Base-by-base conservation (phyloP, 2,888 invertebrate genomes). In the Choreutis nemorana region DNA sequence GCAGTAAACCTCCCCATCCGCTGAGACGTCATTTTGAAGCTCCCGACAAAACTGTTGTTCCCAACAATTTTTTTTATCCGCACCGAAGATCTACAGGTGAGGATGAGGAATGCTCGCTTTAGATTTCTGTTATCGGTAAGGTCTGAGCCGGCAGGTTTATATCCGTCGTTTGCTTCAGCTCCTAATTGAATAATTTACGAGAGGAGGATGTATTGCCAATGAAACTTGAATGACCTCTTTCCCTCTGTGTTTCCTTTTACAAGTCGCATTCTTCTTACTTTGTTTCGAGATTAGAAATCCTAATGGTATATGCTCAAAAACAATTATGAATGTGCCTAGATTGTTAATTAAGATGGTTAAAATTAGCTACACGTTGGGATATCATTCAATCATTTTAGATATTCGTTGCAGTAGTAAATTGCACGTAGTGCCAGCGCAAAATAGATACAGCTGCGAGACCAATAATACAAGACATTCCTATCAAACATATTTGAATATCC, bases 1-100 rank as follows among this genome's bases (percentile, higher is more conserved):
- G 66, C 67, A 57, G 67, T 77, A 75, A 77, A 73, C 64, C 67
- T 56, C 63, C 68, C 64, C 55, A 67, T 63, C 65, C 65, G 55
- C 61, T 53, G 64, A 66, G 62, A 61, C 65, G 61, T 68, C 66
- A 67, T 71, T 72, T 60, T 55, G 56, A 11, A 50, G 59, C 59
- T 58, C 53, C 60, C 52, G 51, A 55, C 51, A 41, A 49, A 56
- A 59, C 54, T 52, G 52, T 53, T 57, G 52, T 57, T 57, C 50
- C 52, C 47, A 50, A 55, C 49, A 56, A 55, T n/a, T n/a, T n/a
- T n/a, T n/a, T n/a, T n/a, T n/a, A n/a, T n/a, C n/a, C n/a, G n/a
- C n/a, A n/a, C n/a, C n/a, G n/a, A n/a, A n/a, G n/a, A n/a, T n/a
- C n/a, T n/a, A n/a, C n/a, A 4, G 24, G 13, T 12, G 24, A 24